These are phyloP conservation scores for Plemyria rubiginata DNA, from an alignment of 2,888 invertebrate species.

Conservation along the genomic window DNA sequence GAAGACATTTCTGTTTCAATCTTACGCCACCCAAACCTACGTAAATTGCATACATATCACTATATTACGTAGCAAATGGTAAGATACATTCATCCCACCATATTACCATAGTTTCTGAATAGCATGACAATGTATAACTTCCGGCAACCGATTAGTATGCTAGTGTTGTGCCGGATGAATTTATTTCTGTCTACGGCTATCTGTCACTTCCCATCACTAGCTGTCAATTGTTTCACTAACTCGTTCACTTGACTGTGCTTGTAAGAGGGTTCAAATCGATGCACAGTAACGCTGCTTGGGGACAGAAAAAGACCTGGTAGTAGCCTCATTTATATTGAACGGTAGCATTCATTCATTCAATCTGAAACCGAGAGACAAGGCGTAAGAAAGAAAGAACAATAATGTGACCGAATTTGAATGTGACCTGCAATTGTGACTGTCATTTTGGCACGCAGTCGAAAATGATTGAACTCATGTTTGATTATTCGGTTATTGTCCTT, in stretches of 20 bases:
- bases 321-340: no score
- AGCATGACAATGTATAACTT: constrained; percentile 20
- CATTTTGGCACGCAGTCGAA: neutral
- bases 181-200: constrained; percentile 25
- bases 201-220: constrained; percentile 25
- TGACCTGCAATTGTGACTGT: neutral
- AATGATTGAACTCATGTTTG: constrained; percentile 20
- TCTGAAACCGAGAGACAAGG: no score
- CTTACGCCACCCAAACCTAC: constrained; percentile 21
- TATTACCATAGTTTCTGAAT: constrained; percentile 19
- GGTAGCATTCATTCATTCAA: no score
- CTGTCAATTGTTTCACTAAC: constrained; percentile 14
- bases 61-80: constrained; percentile 13
- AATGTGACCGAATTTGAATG: neutral
- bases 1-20: constrained; percentile 8
- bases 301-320: no score
- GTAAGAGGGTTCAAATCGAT: neutral
- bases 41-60: constrained; percentile 11
- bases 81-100: constrained; percentile 5
- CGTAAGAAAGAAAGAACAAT: neutral
- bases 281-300: no score
- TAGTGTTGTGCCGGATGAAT: constrained; percentile 14
- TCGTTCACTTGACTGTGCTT: neutral
- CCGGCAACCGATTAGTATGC: constrained; percentile 25
- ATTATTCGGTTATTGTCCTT: constrained; percentile 33